Percentiles rank a stretch among this genome's conserved stretches.
Conservation (phyloP, 1,140 invertebrate genomes). For the Ganaspis sp. region DNA sequence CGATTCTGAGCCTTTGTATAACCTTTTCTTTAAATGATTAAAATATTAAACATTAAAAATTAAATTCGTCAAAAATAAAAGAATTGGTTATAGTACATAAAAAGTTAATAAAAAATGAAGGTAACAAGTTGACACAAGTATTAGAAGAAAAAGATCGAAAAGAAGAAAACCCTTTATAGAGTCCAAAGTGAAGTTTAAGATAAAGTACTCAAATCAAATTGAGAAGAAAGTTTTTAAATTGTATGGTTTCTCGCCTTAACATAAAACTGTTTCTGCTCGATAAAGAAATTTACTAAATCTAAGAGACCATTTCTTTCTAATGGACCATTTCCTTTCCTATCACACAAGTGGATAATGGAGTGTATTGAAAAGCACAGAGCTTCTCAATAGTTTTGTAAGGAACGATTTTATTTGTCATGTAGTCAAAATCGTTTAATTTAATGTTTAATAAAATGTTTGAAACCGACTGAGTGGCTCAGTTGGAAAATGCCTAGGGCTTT, state of each 20-base stretch:
- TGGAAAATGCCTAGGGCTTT: too few relatives aligned
- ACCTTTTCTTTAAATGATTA: too few relatives aligned
- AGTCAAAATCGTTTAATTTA: background rate
- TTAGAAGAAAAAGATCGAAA: too few relatives aligned
- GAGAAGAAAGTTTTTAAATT: background rate
- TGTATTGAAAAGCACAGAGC: background rate
- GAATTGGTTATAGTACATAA: too few relatives aligned
- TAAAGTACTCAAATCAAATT: background rate
- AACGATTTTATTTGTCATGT: background rate
- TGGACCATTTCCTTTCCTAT: background rate
- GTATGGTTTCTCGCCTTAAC: background rate
- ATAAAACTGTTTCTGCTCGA: background rate
- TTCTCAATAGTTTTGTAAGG: background rate
- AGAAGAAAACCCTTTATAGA: too few relatives aligned
- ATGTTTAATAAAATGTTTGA: too few relatives aligned
- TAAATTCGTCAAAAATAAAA: too few relatives aligned
- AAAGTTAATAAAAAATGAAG: too few relatives aligned
- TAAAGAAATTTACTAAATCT: slow-evolving; percentile 4
- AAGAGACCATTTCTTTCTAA: background rate
- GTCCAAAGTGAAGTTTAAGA: background rate
- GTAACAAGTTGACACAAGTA: too few relatives aligned
- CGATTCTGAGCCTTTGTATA: too few relatives aligned
- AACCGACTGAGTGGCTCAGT: too few relatives aligned
- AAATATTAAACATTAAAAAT: too few relatives aligned
- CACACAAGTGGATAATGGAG: slow-evolving; percentile 1